phyloP scores from a whole-genome alignment of 2,888 invertebrate genomes.

The Laspeyria flexula region DNA sequence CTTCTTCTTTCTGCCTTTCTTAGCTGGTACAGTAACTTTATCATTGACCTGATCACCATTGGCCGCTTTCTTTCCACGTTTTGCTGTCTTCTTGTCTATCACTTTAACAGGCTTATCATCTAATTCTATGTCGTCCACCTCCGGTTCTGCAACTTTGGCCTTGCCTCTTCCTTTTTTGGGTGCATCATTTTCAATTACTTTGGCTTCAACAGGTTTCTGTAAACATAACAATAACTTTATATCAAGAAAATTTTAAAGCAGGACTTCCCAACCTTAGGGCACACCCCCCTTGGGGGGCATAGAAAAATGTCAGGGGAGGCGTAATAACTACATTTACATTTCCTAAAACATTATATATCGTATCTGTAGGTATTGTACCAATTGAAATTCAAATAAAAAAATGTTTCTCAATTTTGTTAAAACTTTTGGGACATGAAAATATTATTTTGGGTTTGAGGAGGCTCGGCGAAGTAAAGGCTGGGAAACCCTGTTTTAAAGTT shows the following conservation, averaged over 20 bases:
- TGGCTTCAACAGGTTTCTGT: slow-evolving; percentile 74
- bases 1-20: slow-evolving; percentile 72
- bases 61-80: slow-evolving; percentile 67
- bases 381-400: no score
- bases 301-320: no score
- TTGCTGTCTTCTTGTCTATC: slow-evolving; percentile 55
- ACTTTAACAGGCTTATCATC: slow-evolving; percentile 40
- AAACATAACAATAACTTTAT: slow-evolving; percentile 26
- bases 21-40: slow-evolving; percentile 59
- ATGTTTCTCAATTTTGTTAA: no score
- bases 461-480: no score
- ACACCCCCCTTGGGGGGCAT: no score
- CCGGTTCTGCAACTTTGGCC: slow-evolving; percentile 58
- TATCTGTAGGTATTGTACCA: no score
- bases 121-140: slow-evolving; percentile 44
- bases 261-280: no score
- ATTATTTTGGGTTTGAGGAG: no score
- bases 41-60: slow-evolving; percentile 54
- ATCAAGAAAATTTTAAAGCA: background rate
- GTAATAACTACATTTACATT: no score
- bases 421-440: no score
- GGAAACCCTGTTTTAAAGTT: no score
- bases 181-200: slow-evolving; percentile 65
- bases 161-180: slow-evolving; percentile 74
- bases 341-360: no score